Evolutionary conservation across 2,113 vertebrate species (phyloP), one percentile per base, ranked within the genome.

Genomic region (Tetraodon nigroviridis): DNA sequence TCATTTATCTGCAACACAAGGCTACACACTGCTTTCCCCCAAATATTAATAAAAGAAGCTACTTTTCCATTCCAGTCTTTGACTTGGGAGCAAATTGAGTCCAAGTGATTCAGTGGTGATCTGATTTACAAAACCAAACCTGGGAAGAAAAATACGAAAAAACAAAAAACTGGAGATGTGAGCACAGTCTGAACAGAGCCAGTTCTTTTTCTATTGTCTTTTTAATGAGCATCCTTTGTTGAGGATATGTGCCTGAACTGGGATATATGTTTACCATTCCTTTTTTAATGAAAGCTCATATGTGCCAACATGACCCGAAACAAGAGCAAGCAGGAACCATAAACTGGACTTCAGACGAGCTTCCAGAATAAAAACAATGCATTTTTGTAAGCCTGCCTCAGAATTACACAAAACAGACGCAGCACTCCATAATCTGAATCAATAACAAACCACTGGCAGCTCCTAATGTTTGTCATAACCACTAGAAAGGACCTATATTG

Each of bases 401-500:
- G 32, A 37, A 16, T 46, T 17, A 69, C 24, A 71, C 3, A 55
- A 71, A 71, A 52, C 56, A 59, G 52, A 67, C 51, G 64, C 10
- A 7, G 24, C 59, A 48, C 37, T 24, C 53, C 55, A 6, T 48
- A 24, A 58, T 51, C 29, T 62, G 44, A 27, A 19, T 22, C 49
- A 20, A 54, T n/a, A 37, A 37, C 32, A 37, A 37, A 37, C 32
- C 32, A 37, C n/a, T 41, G 56, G 58, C 55, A 67, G n/a, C 44
- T 57, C 32, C 20, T 1, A 29, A 49, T 72, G 64, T 66, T 78
- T 77, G 57, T 63, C 64, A 81, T 73, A 32, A 55, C 51, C 64
- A 42, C 73, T 51, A 32, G 44, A 51, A 47, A 55, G 80, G 75
- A 27, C 42, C 75, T 77, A 55, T 64, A 60, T 76, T 68, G 56